Percentiles rank a stretch among this genome's conserved stretches.
These are phyloP conservation scores for Enchytraeus crypticus DNA, from an alignment of 2,888 invertebrate species.

Conservation along the genomic window DNA sequence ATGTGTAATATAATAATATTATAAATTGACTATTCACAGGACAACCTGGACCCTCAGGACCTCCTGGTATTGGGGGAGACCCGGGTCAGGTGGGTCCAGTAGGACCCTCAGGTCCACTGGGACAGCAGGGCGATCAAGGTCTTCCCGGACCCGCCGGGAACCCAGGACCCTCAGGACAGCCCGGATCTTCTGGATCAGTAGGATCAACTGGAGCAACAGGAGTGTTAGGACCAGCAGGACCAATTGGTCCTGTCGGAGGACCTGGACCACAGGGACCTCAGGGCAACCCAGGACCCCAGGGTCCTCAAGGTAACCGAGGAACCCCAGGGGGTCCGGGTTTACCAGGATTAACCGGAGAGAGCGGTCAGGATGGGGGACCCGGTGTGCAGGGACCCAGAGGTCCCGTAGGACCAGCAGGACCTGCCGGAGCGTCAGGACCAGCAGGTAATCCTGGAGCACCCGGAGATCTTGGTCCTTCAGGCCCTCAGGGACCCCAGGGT, in stretches of 20 bases:
- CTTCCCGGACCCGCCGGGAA: slow-evolving; percentile 11
- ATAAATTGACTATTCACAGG: no score
- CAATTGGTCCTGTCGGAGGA: slow-evolving; percentile 7
- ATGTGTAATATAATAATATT: no score
- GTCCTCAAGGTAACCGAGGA: neutral
- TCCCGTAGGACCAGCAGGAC: slow-evolving; percentile 14
- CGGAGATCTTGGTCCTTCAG: slow-evolving; percentile 9
- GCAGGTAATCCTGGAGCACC: slow-evolving; percentile 16
- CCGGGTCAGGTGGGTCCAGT: neutral
- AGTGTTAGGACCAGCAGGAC: slow-evolving; percentile 14
- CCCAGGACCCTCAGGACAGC: slow-evolving; percentile 9
- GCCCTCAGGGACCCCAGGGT: slow-evolving; percentile 15
- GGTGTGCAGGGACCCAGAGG: slow-evolving; percentile 16
- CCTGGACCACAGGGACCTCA: slow-evolving; percentile 12
- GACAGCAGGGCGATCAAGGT: no score
- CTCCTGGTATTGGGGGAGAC: neutral
- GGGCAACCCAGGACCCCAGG: neutral
- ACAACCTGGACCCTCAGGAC: neutral
- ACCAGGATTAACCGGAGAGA: no score
- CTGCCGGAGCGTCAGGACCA: slow-evolving; percentile 18
- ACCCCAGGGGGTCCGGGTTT: neutral
- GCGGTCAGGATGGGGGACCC: slow-evolving; percentile 6
- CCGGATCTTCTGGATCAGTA: no score
- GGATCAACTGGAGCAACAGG: slow-evolving; percentile 11
- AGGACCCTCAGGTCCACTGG: slow-evolving; percentile 6